Percentiles rank a stretch among this genome's conserved stretches.
These are phyloP conservation scores for Piprites chloris DNA, from an alignment of 2,113 vertebrate genomes.

Conservation along the genomic window DNA sequence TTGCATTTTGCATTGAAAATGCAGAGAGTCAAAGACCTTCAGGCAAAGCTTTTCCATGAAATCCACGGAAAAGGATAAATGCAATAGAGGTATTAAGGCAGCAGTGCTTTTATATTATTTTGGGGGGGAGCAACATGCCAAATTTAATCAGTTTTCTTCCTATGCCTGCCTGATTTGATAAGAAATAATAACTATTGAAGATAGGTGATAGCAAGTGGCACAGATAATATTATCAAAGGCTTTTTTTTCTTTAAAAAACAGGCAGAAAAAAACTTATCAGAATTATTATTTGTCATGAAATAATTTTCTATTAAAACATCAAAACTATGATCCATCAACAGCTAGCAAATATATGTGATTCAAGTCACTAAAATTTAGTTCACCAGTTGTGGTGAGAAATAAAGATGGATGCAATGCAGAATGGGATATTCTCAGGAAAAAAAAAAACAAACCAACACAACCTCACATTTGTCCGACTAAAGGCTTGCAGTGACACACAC, in stretches of 20 bases:
- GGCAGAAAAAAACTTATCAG: background rate
- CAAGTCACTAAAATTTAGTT: background rate
- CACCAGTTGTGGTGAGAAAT: background rate
- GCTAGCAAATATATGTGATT: background rate
- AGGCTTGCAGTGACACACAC: background rate
- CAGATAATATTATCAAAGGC: background rate
- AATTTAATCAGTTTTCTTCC: constrained; percentile 41
- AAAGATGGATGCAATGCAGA: background rate
- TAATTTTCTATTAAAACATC: background rate
- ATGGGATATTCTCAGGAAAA: background rate
- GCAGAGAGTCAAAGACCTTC: background rate
- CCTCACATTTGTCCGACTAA: background rate
- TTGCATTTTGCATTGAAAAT: background rate
- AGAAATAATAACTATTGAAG: background rate
- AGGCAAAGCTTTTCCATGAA: constrained; percentile 3
- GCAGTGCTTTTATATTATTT: background rate
- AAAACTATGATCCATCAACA: background rate
- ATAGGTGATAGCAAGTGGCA: background rate
- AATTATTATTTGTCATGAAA: background rate
- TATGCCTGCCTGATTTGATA: constrained; percentile 42
- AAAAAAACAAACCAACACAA: rapidly evolving
- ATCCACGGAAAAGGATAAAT: constrained; percentile 21
- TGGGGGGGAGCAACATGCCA: constrained; percentile 8
- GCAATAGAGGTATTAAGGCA: background rate
- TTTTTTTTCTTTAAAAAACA: background rate